phyloP scores from a whole-genome alignment of 2,797 vertebrate species.

The Peromyscus eremicus region DNA sequence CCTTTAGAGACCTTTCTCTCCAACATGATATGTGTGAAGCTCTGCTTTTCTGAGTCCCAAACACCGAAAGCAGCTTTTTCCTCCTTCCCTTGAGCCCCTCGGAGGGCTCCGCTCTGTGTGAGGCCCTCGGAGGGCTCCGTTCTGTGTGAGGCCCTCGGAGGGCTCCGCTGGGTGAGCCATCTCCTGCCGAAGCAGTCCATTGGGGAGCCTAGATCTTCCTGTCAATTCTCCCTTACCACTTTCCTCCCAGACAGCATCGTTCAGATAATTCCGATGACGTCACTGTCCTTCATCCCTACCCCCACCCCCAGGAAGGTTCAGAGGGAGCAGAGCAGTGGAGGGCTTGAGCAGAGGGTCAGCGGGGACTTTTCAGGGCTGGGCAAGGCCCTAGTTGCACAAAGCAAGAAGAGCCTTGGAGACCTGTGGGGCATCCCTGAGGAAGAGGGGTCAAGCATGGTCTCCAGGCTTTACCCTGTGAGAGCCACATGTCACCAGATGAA shows the following conservation, averaged over 20 bases:
- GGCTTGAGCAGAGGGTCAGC: not conserved
- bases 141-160: not conserved
- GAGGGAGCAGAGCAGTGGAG: not conserved
- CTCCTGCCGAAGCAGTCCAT: not conserved
- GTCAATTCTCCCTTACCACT: not conserved
- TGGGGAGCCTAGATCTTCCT: not conserved
- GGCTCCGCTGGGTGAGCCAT: not conserved
- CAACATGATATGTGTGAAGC: not conserved
- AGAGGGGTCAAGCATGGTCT: not conserved
- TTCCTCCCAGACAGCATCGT: constrained; percentile 11
- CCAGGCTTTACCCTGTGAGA: constrained; percentile 65
- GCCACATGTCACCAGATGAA: constrained; percentile 75
- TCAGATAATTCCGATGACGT: not conserved
- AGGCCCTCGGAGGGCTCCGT: too few species aligned
- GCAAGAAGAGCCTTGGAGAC: constrained; percentile 76
- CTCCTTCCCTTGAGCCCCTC: not conserved
- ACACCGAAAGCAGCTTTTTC: not conserved
- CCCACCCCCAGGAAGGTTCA: not conserved
- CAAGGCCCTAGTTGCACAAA: not conserved
- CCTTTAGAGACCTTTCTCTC: not conserved
- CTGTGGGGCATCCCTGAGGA: constrained; percentile 74
- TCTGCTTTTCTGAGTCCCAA: not conserved
- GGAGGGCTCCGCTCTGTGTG: not conserved
- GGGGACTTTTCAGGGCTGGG: not conserved
- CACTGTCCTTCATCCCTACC: not conserved